phyloP scores from a whole-genome alignment of 2,888 invertebrate genomes.

The Hydrotaea cyrtoneurina region DNA sequence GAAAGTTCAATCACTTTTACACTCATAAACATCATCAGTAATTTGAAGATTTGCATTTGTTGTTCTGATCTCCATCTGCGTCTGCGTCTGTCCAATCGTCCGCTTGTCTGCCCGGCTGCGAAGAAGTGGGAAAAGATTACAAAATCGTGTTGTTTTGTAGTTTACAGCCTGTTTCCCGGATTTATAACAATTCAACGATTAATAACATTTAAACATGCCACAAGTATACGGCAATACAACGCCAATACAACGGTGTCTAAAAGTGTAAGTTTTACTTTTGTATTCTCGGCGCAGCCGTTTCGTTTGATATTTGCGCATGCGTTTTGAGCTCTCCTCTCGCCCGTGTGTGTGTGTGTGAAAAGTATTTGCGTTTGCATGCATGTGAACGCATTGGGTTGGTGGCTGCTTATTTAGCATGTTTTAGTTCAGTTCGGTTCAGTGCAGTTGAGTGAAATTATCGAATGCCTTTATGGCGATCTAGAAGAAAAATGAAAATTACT shows the following conservation, averaged over 20 bases:
- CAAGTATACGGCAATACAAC: neutral
- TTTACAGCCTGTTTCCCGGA: constrained; percentile 53
- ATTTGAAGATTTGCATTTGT: constrained; percentile 27
- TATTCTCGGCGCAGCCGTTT: neutral
- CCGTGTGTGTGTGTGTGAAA: neutral
- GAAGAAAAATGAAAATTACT: constrained; percentile 41
- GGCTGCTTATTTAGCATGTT: constrained; percentile 12
- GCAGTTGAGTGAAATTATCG: constrained; percentile 50
- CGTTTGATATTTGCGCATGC: constrained; percentile 10
- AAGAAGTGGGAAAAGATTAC: constrained; percentile 15
- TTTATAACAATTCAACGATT: constrained; percentile 54
- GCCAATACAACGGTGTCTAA: constrained; percentile 19
- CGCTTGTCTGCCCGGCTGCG: neutral
- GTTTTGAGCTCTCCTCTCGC: neutral
- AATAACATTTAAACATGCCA: constrained; percentile 56
- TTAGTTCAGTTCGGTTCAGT: too few species aligned
- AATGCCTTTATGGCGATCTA: constrained; percentile 31
- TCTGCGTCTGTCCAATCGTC: too few species aligned
- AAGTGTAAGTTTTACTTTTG: constrained; percentile 50
- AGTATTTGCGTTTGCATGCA: constrained; percentile 24
- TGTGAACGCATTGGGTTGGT: constrained; percentile 33
- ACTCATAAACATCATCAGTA: constrained; percentile 24
- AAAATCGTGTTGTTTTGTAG: constrained; percentile 43
- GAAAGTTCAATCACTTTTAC: constrained; percentile 27
- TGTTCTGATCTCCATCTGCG: constrained; percentile 9